Evolutionary conservation across 2,797 vertebrate species (phyloP).

Genomic region (Cryptoprocta ferox): DNA sequence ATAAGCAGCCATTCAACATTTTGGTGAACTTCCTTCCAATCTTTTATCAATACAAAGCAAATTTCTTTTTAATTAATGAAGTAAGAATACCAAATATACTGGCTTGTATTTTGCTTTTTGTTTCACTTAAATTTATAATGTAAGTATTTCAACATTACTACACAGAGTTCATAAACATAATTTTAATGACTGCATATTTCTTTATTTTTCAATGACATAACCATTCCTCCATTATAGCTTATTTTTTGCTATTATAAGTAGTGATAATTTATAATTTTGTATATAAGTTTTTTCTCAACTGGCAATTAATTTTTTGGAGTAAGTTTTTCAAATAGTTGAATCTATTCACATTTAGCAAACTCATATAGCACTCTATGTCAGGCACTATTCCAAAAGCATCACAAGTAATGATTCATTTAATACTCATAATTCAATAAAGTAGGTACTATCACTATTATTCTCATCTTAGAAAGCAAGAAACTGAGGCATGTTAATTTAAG

Average conservation of each 20-base stretch:
- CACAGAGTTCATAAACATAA: not conserved
- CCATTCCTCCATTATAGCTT: not conserved
- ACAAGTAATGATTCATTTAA: not conserved
- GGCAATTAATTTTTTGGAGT: not conserved
- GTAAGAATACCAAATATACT: not conserved
- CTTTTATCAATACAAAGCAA: not conserved
- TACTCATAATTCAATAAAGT: not conserved
- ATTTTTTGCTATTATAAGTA: conserved; percentile 18
- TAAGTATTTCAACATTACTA: not conserved
- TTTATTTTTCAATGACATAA: not conserved
- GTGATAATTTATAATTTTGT: not conserved
- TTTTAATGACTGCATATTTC: conserved; percentile 4
- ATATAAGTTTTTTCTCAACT: not conserved
- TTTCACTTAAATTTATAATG: conserved; percentile 33
- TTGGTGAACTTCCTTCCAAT: not conserved
- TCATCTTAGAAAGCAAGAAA: conserved; percentile 3
- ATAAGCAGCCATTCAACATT: not conserved
- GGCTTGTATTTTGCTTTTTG: not conserved
- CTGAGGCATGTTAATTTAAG: not conserved
- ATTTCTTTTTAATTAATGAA: not conserved
- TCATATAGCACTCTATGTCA: not conserved
- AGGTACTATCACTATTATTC: not conserved
- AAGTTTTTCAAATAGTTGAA: not conserved
- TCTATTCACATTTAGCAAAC: conserved; percentile 24
- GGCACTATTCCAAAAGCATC: not conserved